Base-by-base conservation (phyloP, 2,888 invertebrate species). In the Drosophila heteroneura region DNA sequence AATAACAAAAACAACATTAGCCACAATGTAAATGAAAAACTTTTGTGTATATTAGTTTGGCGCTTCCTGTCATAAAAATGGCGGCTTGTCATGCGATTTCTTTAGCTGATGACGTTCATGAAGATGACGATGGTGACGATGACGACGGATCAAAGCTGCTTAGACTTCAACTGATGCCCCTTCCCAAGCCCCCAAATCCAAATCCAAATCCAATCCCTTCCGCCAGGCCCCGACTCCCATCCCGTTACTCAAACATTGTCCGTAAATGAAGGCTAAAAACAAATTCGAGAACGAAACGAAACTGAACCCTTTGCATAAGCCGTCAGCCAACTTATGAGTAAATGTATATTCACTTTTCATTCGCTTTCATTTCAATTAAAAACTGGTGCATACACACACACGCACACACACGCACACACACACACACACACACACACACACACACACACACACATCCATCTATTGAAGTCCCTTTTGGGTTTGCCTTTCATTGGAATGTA, bases 1-100 rank as follows among this genome's bases (percentile, higher is more conserved):
- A 39, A 68, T 60, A 60, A 28, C 53, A 79, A 72, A 58, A 77
- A 77, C 73, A 69, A 68, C 67, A 61, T 74, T 74, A 80, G 77
- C 72, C 72, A 60, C 77, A 74, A 76, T 85, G 74, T 88, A 81
- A 84, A 84, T 84, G 82, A 78, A 89, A 88, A 90, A 85, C 56
- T 76, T 72, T 70, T 75, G 61, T 64, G 66, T 80, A 69, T 78
- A 85, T 85, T 83, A 85, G 78, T 81, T 87, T 74, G 76, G 61
- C 77, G 83, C 89, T 85, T 85, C 74, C 74, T 78, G 74, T 72
- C 77, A 77, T 86, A 70, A 82, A 82, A 90, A 86, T 77, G 66
- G 86, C 77, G 72, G 75, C 68, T 90, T 89, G 90, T 89, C 86
- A 86, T 90, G 86, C 86, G 89, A 86, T 89, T 85, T 74, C 44